These are phyloP conservation scores for Enteromius mattozi DNA, from an alignment of 2,797 vertebrate species.

Conservation along the genomic window DNA sequence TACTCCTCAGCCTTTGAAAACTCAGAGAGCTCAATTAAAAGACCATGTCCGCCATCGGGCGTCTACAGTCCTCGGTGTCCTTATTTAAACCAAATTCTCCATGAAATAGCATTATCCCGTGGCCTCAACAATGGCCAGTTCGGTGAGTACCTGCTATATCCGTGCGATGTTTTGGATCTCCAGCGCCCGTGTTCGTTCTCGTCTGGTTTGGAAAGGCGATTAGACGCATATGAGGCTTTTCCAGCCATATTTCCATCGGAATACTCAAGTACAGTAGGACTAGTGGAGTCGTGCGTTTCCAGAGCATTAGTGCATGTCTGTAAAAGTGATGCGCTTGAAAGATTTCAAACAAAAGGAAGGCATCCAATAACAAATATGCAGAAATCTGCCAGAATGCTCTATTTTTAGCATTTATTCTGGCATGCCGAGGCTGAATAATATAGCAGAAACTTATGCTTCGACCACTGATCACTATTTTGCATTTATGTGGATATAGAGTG, in stretches of 20 bases:
- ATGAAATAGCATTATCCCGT: constrained; percentile 85
- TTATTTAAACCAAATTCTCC: constrained; percentile 77
- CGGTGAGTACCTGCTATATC: constrained; percentile 82
- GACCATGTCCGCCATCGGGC: constrained; percentile 85
- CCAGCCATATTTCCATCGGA: constrained; percentile 63
- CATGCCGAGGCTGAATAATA: background rate
- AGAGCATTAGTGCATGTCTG: constrained; percentile 40
- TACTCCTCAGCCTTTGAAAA: constrained; percentile 78
- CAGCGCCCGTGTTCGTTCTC: constrained; percentile 52
- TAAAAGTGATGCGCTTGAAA: constrained; percentile 37
- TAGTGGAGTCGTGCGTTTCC: constrained; percentile 54
- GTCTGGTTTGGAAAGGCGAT: constrained; percentile 57
- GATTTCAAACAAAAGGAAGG: constrained; percentile 31
- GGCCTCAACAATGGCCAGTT: constrained; percentile 91
- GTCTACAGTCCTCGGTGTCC: constrained; percentile 73
- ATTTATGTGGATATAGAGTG: background rate
- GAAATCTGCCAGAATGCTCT: background rate
- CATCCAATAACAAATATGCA: background rate
- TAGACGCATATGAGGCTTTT: constrained; percentile 67
- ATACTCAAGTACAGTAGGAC: constrained; percentile 64
- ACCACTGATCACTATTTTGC: background rate
- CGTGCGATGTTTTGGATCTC: constrained; percentile 7
- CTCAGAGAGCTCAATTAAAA: constrained; percentile 82
- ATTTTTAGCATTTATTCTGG: constrained; percentile 6
- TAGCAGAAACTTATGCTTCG: background rate